Conservation (phyloP, 2,888 invertebrate genomes). For the Napeogenes inachia region DNA sequence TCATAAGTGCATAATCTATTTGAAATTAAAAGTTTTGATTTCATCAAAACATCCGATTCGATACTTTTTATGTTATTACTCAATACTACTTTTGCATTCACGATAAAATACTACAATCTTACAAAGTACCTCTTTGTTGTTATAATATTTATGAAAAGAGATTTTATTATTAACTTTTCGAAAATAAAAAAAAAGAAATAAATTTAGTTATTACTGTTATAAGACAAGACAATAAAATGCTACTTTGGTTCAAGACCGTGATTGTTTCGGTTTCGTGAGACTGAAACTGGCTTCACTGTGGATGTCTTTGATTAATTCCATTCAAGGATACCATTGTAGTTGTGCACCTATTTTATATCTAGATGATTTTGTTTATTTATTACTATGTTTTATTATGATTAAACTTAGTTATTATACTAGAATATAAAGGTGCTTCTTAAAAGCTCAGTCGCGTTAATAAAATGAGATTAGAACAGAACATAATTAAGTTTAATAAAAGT, state of each 20-base stretch:
- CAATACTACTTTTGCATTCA: too few relatives aligned
- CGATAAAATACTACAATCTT: too few relatives aligned
- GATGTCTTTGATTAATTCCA: slow-evolving; percentile 58
- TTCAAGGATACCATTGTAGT: slow-evolving; percentile 35
- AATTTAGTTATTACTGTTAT: background rate
- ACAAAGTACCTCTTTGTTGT: background rate
- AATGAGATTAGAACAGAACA: too few relatives aligned
- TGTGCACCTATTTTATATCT: slow-evolving; percentile 7
- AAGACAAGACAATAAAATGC: slow-evolving; percentile 3
- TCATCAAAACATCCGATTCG: too few relatives aligned
- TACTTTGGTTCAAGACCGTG: slow-evolving; percentile 29
- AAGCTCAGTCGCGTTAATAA: too few relatives aligned
- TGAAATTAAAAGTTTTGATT: too few relatives aligned
- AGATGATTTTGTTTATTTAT: background rate
- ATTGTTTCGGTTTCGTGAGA: slow-evolving; percentile 44
- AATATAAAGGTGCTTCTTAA: too few relatives aligned
- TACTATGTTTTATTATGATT: background rate
- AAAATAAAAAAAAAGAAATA: background rate
- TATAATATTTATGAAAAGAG: background rate
- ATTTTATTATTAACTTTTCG: background rate
- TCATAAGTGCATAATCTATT: too few relatives aligned
- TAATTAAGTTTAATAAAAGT: too few relatives aligned
- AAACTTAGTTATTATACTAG: too few relatives aligned
- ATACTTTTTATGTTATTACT: too few relatives aligned
- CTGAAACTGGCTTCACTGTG: slow-evolving; percentile 45